Base-by-base conservation (phyloP, 2,888 invertebrate species). In the Macaria liturata region DNA sequence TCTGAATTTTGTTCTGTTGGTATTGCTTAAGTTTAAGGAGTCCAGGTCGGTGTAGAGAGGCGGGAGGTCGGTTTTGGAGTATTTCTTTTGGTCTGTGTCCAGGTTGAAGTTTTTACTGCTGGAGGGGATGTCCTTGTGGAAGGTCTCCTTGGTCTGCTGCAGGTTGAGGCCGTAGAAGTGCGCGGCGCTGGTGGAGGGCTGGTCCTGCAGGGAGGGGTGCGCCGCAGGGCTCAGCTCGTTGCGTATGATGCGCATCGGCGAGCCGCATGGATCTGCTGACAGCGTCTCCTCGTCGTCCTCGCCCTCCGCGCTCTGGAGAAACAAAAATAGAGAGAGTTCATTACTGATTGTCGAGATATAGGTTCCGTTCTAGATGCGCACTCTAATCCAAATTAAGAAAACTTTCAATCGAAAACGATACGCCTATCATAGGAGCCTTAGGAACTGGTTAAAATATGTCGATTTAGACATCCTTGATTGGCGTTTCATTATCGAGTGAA, bases 231-330 rank as follows among this genome's bases (percentile, higher is more conserved):
- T 83, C 53, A 89, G 79, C 57, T 90, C 88, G 66, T 88, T 89
- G 54, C 74, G 81, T 49, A 87, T 88, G 54, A 85, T 67, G 59
- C 66, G 80, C 62, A 84, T 84, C 49, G 88, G 84, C 1, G 87
- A 86, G 69, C 74, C 80, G 65, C 86, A 90, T 0, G 91, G 87
- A 52, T 93, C 94, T 20, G 83, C 85, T 44, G 94, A 93, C 9
- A 94, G 72, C 0, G 94, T 94, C 56, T 93, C 91, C 70, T 92
- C 93, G 62, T 94, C 94, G 58, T 94, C 94, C 68, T 94, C 94
- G 20, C 90, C 91, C 74, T 93, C 93, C 9, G 93, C 91, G 62
- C 87, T 86, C 88, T 87, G 72, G 9, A 54, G 20, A 57, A 59
- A 42, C 20, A 20, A 5, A 50, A 44, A 2, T 6, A 37, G 34